A percentile compares a stretch with the other conserved stretches of the same genome.
Conservation (phyloP, 2,888 invertebrate species). For the Baccha elongata region DNA sequence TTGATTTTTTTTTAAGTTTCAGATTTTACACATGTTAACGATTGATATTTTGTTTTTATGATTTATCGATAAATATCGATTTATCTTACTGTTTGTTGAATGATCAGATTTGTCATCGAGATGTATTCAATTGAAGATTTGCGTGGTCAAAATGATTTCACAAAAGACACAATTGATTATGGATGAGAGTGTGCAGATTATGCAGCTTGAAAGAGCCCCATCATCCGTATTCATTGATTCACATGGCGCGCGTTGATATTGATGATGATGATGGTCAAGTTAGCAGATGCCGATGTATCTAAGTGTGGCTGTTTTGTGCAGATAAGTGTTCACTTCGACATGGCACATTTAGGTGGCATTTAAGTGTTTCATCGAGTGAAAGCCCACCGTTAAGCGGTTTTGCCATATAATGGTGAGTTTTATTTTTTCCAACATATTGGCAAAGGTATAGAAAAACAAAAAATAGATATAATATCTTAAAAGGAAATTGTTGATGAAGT, state of each 20-base stretch:
- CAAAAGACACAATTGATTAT: slow-evolving; percentile 44
- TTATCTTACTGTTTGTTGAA: slow-evolving; percentile 40
- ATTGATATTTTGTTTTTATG: neutral
- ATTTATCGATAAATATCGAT: slow-evolving; percentile 26
- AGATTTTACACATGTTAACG: slow-evolving; percentile 37
- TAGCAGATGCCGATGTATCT: slow-evolving; percentile 38
- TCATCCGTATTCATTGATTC: slow-evolving; percentile 43
- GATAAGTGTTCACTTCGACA: slow-evolving; percentile 54
- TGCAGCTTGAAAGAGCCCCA: neutral
- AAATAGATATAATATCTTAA: slow-evolving; percentile 2
- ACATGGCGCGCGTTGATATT: slow-evolving; percentile 42
- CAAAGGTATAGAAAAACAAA: neutral
- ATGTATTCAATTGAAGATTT: slow-evolving; percentile 38
- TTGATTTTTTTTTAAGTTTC: neutral
- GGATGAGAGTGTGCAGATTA: slow-evolving; percentile 26
- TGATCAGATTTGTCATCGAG: slow-evolving; percentile 62
- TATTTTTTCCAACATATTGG: neutral
- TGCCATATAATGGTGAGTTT: slow-evolving; percentile 27
- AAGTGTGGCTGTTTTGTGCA: slow-evolving; percentile 33
- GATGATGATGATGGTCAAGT: slow-evolving; percentile 63
- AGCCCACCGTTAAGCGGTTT: slow-evolving; percentile 57
- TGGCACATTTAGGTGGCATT: slow-evolving; percentile 61
- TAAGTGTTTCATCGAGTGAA: slow-evolving; percentile 58
- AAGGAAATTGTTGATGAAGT: slow-evolving; percentile 51
- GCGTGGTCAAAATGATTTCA: slow-evolving; percentile 47